phyloP scores from a whole-genome alignment of 1,140 invertebrate genomes.

The Streblospio benedicti region DNA sequence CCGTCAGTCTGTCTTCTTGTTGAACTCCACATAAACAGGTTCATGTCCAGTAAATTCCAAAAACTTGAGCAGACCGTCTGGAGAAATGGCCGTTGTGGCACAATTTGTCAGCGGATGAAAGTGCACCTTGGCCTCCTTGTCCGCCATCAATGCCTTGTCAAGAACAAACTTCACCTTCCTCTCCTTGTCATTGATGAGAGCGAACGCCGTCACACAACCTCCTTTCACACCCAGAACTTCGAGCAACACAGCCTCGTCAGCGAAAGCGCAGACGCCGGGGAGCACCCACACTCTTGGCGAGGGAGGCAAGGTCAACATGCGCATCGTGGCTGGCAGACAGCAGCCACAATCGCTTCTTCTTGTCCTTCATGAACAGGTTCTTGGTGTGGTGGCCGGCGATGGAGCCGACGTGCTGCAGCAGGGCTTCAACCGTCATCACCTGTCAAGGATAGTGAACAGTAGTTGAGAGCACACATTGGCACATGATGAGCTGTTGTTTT shows the following conservation, averaged over 20 bases:
- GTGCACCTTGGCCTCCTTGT: slow-evolving; percentile 26
- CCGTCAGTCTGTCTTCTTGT: too few relatives aligned
- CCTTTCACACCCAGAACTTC: slow-evolving; percentile 41
- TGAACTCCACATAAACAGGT: slow-evolving; percentile 22
- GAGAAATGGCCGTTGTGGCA: slow-evolving; percentile 32
- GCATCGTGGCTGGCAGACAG: slow-evolving; percentile 41
- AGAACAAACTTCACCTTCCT: slow-evolving; percentile 38
- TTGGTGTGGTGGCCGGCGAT: slow-evolving; percentile 38
- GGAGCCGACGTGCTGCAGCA: slow-evolving; percentile 34
- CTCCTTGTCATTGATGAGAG: slow-evolving; percentile 42
- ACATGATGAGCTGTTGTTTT: too few relatives aligned
- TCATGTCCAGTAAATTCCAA: slow-evolving; percentile 32
- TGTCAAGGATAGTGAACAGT: too few relatives aligned
- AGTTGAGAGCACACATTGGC: too few relatives aligned
- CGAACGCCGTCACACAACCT: slow-evolving; percentile 43
- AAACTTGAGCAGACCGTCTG: slow-evolving; percentile 35
- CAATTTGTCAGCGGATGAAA: slow-evolving; percentile 45
- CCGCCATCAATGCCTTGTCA: slow-evolving; percentile 30
- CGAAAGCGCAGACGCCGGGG: slow-evolving; percentile 42
- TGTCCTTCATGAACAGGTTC: slow-evolving; percentile 47
- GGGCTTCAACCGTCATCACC: slow-evolving; percentile 46
- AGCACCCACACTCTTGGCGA: slow-evolving; percentile 37
- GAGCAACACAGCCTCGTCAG: slow-evolving; percentile 35
- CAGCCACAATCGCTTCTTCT: slow-evolving; percentile 45
- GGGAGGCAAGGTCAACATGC: slow-evolving; percentile 38